A percentile compares a stretch with the other conserved stretches of the same genome.
phyloP scores from a whole-genome alignment of 2,797 vertebrate genomes.

The Vespertilio murinus region DNA sequence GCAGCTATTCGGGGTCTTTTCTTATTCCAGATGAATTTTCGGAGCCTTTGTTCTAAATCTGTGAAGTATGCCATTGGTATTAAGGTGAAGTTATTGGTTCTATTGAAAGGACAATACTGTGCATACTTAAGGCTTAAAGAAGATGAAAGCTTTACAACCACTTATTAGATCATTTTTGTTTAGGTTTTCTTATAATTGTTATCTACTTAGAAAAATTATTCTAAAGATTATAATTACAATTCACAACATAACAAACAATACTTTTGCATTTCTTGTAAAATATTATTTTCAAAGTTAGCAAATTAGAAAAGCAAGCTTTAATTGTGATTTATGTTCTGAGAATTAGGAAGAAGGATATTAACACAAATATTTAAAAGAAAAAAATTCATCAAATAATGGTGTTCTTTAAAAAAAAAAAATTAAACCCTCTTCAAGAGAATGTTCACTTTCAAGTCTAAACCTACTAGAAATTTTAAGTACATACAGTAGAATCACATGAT shows the following conservation, averaged over 20 bases:
- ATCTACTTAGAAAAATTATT: constrained; percentile 28
- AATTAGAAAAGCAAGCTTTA: constrained; percentile 32
- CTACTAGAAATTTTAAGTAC: constrained; percentile 28
- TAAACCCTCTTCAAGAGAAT: constrained; percentile 1
- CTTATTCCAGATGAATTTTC: no score
- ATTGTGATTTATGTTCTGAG: constrained; percentile 32
- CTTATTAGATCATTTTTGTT: neutral
- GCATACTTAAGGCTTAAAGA: neutral
- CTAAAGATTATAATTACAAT: neutral
- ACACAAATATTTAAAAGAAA: constrained; percentile 25
- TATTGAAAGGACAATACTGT: neutral
- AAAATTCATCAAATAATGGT: neutral
- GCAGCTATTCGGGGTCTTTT: no score
- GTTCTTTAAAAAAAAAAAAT: constrained; percentile 35
- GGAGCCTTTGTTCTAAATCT: no score
- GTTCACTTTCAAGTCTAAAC: neutral
- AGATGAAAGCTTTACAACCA: neutral
- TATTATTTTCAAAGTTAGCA: constrained; percentile 34
- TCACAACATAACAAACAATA: neutral
- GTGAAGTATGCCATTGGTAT: no score
- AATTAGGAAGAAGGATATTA: constrained; percentile 6
- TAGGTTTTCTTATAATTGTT: neutral
- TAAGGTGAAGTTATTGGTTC: neutral
- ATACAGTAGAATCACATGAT: neutral
- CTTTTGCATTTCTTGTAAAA: constrained; percentile 43